Percentiles rank a stretch among this genome's conserved stretches.
Evolutionary conservation across 2,113 vertebrate species (phyloP).

Genomic region (Entelurus aequoreus): DNA sequence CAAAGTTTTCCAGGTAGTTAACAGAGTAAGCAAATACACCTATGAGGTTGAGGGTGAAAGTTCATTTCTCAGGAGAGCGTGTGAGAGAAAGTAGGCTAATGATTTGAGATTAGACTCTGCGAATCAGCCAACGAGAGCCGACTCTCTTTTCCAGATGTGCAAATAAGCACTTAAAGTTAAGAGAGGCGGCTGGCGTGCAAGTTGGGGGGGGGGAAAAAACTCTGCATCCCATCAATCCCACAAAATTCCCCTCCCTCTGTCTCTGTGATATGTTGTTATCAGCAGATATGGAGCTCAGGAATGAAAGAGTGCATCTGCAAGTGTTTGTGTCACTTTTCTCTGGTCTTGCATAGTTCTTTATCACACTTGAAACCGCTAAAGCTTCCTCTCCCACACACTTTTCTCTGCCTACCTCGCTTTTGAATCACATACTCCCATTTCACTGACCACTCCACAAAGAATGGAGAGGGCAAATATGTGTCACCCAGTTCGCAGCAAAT

Average conservation of each 20-base stretch:
- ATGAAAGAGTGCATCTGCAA: slow-evolving; percentile 57
- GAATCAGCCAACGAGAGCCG: neutral
- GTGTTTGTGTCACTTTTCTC: slow-evolving; percentile 55
- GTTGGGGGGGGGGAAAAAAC: neutral
- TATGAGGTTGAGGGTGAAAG: slow-evolving; percentile 29
- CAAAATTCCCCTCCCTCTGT: slow-evolving; percentile 31
- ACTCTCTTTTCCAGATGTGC: slow-evolving; percentile 6
- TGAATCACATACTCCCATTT: slow-evolving; percentile 38
- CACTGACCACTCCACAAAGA: slow-evolving; percentile 21
- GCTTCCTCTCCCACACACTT: slow-evolving; percentile 44
- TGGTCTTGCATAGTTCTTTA: slow-evolving; percentile 46
- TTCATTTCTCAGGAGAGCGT: slow-evolving; percentile 22
- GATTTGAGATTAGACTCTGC: slow-evolving; percentile 10
- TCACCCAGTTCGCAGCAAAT: slow-evolving; percentile 17
- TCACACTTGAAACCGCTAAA: slow-evolving; percentile 54
- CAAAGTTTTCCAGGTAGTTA: slow-evolving; percentile 30
- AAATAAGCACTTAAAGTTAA: neutral
- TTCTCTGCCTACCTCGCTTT: slow-evolving; percentile 19
- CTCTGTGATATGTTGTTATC: slow-evolving; percentile 46
- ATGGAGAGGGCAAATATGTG: slow-evolving; percentile 19
- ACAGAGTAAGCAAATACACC: slow-evolving; percentile 46
- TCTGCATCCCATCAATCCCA: slow-evolving; percentile 30
- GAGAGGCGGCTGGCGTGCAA: neutral
- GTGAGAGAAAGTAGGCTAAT: slow-evolving; percentile 13
- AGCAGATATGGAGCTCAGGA: slow-evolving; percentile 44